Base-by-base conservation (phyloP, 2,113 vertebrate species). In the Mixornis gularis region DNA sequence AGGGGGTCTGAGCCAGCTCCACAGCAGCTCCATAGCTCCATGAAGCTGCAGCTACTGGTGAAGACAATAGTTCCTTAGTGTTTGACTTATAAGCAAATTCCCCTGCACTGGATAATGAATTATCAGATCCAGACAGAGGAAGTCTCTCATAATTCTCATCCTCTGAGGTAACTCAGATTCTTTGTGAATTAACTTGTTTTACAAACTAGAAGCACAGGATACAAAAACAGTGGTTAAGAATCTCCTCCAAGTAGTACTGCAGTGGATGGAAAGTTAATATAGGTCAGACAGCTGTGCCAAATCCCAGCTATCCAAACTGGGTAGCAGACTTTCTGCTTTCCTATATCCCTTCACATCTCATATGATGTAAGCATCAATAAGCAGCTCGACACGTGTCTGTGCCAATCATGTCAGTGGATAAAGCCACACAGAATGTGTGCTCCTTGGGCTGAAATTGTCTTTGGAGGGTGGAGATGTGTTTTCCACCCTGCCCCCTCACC, bases 91-190 rank as follows among this genome's bases (percentile, higher is more conserved):
- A 81, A 92, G 71, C 51, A 91, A 74, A 94, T 73, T 86, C 55
- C 20, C 43, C 9, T 84, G 43, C 22, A 6, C 62, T 83, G 79
- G 87, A 32, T 93, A 92, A 44, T 24, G 59, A 93, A 73, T 79
- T 93, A 84, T 70, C 79, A 77, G 76, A 88, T 83, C 87, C 86
- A 92, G 90, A 95, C 85, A 60, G 76, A 91, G 94, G 90, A 95
- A 96, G 59, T 83, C 65, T 92, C 71, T 89, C 84, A 32, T 90
- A 78, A 80, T 94, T 94, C 78, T 92, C 62, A 40, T 92, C 41
- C 73, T 88, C 90, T 85, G 94, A 93, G 86, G 79, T 90, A 92
- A 91, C 72, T 72, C 65, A 10, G 46, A 80, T 87, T 82, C 65
- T 77, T 84, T 79, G 48, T 80, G 65, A 92, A 84, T 74, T 74